Conservation (phyloP, 2,113 vertebrate species). For the Ahaetulla prasina region DNA sequence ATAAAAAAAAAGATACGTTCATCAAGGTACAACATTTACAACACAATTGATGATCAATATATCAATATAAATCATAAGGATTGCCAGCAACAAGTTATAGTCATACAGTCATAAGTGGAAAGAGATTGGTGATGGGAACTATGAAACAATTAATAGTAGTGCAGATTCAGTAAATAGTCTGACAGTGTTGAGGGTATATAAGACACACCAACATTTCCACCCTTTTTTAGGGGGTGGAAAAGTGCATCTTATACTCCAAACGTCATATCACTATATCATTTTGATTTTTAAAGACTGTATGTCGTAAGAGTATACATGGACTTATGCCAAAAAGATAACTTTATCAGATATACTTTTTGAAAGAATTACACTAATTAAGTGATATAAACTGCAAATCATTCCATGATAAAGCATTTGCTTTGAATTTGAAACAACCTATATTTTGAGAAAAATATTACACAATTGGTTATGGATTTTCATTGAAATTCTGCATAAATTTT, state of each 20-base stretch:
- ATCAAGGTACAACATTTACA: no score
- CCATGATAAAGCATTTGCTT: not conserved
- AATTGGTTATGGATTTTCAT: not conserved
- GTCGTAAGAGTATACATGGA: not conserved
- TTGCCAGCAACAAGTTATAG: no score
- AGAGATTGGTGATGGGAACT: no score
- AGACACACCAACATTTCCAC: no score
- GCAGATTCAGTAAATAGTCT: no score
- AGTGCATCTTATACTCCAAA: not conserved
- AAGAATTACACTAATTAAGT: not conserved
- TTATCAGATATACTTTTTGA: not conserved
- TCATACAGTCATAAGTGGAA: no score
- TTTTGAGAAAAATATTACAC: not conserved
- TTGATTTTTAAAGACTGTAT: not conserved
- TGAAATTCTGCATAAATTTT: not conserved
- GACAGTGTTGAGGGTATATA: no score
- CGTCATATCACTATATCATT: not conserved
- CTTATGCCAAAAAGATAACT: not conserved
- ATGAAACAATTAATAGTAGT: no score
- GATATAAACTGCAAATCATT: not conserved
- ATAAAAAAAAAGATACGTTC: no score
- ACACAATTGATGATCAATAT: no score
- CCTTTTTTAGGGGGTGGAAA: no score
- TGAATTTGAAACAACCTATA: not conserved
- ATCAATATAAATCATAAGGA: no score